Conservation (phyloP, 2,113 vertebrate genomes). For the Myrmophylax atrothorax region DNA sequence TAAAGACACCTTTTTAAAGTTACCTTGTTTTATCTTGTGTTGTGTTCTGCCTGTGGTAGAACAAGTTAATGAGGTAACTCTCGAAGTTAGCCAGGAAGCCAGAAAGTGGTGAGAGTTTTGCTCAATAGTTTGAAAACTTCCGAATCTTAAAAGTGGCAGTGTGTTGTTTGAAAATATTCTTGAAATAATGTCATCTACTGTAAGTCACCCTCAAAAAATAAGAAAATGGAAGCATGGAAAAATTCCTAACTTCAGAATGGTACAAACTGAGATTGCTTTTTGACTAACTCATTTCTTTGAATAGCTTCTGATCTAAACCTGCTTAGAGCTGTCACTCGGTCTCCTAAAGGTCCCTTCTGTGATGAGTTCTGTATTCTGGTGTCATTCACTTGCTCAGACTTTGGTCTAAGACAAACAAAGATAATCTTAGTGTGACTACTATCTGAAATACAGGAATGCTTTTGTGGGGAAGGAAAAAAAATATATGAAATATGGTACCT, state of each 20-base stretch:
- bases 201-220: background rate
- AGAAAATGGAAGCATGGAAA: background rate
- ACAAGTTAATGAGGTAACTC: background rate
- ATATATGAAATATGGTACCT: background rate
- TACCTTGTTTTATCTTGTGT: background rate
- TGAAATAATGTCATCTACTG: background rate
- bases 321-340: background rate
- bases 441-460: background rate
- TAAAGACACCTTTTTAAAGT: background rate
- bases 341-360: background rate
- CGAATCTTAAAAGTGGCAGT: background rate
- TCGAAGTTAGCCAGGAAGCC: constrained; percentile 48
- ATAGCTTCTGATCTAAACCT: background rate
- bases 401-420: background rate
- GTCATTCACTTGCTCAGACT: background rate
- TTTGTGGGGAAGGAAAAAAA: background rate
- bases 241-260: background rate
- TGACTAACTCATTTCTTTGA: background rate
- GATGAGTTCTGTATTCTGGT: background rate
- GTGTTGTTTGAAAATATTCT: background rate
- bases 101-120: constrained; percentile 14
- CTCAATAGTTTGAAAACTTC: constrained; percentile 13
- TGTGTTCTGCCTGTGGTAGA: background rate
- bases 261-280: background rate
- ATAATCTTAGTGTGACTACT: background rate